A percentile compares a stretch with the other conserved stretches of the same genome.
Conservation (phyloP, 2,888 invertebrate species). For the Nezara viridula region DNA sequence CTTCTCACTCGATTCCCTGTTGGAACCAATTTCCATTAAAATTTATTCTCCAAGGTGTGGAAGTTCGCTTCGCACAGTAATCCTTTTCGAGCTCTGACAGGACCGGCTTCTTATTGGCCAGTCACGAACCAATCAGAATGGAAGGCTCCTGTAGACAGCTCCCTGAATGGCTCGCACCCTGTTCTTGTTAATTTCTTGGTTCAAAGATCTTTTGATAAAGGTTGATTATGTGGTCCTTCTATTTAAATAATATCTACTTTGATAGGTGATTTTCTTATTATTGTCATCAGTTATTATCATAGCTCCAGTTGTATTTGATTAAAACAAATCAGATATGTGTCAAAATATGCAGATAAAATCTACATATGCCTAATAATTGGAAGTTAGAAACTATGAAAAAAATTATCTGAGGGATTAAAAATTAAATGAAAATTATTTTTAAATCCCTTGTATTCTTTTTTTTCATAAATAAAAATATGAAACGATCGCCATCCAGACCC, state of each 20-base stretch:
- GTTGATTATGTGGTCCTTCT: too few relatives aligned
- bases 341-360: too few relatives aligned
- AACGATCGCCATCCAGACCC: too few relatives aligned
- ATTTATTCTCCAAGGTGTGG: background rate
- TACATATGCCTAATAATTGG: too few relatives aligned
- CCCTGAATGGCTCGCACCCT: background rate
- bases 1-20: background rate
- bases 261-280: background rate
- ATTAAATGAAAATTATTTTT: too few relatives aligned
- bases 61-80: background rate
- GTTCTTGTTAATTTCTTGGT: background rate
- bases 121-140: conserved; percentile 23
- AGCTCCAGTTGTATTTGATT: too few relatives aligned
- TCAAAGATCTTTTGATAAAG: background rate
- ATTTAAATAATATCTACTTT: background rate
- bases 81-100: background rate
- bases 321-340: too few relatives aligned
- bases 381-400: too few relatives aligned
- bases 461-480: too few relatives aligned
- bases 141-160: background rate
- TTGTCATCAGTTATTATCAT: too few relatives aligned
- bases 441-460: too few relatives aligned
- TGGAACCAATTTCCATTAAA: background rate
- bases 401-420: too few relatives aligned
- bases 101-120: conserved; percentile 6